Base-by-base conservation (phyloP, 92 coral and sea anemone genomes). In the Pocillopora grandis region DNA sequence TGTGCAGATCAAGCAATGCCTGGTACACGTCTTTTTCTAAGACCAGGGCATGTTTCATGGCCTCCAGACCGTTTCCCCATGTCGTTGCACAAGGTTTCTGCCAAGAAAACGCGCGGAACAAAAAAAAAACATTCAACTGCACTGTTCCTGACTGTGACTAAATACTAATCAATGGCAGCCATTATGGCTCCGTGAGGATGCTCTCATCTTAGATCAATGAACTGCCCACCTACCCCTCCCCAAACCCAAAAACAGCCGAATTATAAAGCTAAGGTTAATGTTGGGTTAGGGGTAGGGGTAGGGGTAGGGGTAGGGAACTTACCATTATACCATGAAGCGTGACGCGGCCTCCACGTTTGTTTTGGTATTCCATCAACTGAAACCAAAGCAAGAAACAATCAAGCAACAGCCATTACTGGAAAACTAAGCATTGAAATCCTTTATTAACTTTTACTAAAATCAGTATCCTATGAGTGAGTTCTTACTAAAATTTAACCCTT, bases 11-110 rank as follows among this genome's bases (percentile, higher is more conserved):
- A 23, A 90, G n/a, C 37, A 96, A 87, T 16, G 80, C 68, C 5
- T 20, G 11, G 81, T 92, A 83, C 77, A 94, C 85, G 5, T 74
- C 75, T 49, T 90, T 87, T 83, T 96, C 98, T 58, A 94, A 86
- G 0, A 15, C 3, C 58, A 94, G 76, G 9, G 98, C 98, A 1
- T 72, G 75, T 55, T 37, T 49, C 96, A 96, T 92, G 31, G 98
- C 98, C 31, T 31, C 76, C 76, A 86, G 88, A 13, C 98, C 98
- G 84, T 80, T 90, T 13, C 93, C 96, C 98, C 98, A 96, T 27
- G 36, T 90, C 88, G 17, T 84, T 60, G 0, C 31, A 76, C 96
- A 92, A 12, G 98, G 98, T 74, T 79, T 76, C 98, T 95, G 84
- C 21, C 2, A 69, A 67, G 14, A 31, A 75, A 49, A 33, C 15